Evolutionary conservation across 2,888 invertebrate species (phyloP), one percentile per base, ranked within the genome.

Genomic region (Caenorhabditis sinica): DNA sequence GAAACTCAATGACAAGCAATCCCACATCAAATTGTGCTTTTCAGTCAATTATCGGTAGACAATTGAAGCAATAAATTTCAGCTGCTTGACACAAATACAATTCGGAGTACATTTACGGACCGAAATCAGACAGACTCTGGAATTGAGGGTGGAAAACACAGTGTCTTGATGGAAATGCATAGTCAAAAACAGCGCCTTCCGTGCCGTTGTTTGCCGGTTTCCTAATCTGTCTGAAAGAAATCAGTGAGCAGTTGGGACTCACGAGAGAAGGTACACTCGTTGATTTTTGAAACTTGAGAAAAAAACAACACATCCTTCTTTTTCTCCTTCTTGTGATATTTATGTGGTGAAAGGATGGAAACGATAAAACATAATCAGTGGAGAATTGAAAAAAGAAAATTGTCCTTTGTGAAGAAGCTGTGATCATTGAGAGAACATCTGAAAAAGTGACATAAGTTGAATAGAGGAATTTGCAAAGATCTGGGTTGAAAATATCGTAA

Each of bases 191-290:
- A 61, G 51, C n/a, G n/a, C 28, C 36, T 25, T 56, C 30, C 36
- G 25, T 40, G 33, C 40, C 30, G 9, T 58, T 49, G 66, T 68
- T 68, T 60, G 51, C n/a, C 30, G 51, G 51, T 68, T 40, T 61
- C 77, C 56, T 69, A 69, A 79, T 79, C 77, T 63, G 77, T 63
- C 77, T 63, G 76, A 53, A 43, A 68, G 68, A 65, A 68, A 76
- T 76, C 76, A 69, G 69, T 68, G 77, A 77, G 68, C 77, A 77
- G 11, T 20, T 23, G 77, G 73, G 45, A 73, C 51, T 51, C 61
- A 61, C n/a, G 51, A 51, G 49, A 63, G 20, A 73, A n/a, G 61
- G 71, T 53, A 61, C 69, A 69, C 43, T 76, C 43, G n/a, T 66
- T 77, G 76, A 40, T 68, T 77, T 76, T 66, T 76, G 75, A 75